Conservation (phyloP, 2,888 invertebrate species). For the Phyto melanocephala region DNA sequence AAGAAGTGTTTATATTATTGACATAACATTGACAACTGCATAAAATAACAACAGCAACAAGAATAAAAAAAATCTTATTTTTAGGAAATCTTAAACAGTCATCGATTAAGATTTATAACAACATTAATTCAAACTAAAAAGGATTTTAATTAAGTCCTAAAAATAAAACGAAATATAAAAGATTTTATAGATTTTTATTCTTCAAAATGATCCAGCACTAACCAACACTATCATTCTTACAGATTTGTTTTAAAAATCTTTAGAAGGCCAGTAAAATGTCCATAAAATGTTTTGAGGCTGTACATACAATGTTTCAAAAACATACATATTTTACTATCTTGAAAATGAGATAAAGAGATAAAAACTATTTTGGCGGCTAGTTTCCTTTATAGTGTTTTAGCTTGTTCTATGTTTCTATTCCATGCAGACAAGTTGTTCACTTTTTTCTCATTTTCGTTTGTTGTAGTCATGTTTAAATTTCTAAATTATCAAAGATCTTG, state of each 20-base stretch:
- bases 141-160: slow-evolving; percentile 52
- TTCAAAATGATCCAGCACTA: neutral
- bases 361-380: slow-evolving; percentile 60
- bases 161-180: neutral
- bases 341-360: slow-evolving; percentile 34
- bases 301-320: neutral
- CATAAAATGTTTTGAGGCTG: neutral
- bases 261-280: neutral
- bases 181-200: slow-evolving; percentile 16
- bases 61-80: slow-evolving; percentile 3
- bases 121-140: slow-evolving; percentile 42
- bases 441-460: neutral
- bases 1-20: slow-evolving; percentile 50
- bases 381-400: slow-evolving; percentile 38
- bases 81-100: slow-evolving; percentile 11
- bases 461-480: slow-evolving; percentile 19
- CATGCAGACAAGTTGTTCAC: slow-evolving; percentile 9
- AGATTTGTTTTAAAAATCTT: neutral
- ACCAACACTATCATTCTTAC: neutral
- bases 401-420: slow-evolving; percentile 9
- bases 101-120: slow-evolving; percentile 42
- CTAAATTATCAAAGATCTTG: slow-evolving; percentile 31
- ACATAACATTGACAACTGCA: slow-evolving; percentile 64
- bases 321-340: slow-evolving; percentile 23
- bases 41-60: slow-evolving; percentile 3